Evolutionary conservation across 37 sponge, comb jelly and placozoan genomes (phyloP).

Genomic region (Haliclona indistincta): DNA sequence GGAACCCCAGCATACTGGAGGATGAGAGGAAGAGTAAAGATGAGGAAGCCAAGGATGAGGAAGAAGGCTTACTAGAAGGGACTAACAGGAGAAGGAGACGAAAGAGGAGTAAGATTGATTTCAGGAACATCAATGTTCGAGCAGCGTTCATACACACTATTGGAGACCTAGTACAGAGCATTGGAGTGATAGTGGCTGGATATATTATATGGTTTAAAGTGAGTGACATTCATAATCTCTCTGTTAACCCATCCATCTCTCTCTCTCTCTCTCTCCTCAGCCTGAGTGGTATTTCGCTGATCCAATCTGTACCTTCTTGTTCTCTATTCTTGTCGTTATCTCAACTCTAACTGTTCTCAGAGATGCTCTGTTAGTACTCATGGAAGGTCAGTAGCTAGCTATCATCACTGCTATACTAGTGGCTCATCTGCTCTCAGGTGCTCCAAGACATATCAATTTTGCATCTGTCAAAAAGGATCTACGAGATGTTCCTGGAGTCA

Average conservation of each 20-base stretch:
- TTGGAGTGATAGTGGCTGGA: slow-evolving; percentile 95
- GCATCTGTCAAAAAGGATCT: slow-evolving; percentile 29
- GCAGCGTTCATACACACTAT: slow-evolving; percentile 96
- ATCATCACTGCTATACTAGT: neutral
- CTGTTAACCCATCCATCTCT: neutral
- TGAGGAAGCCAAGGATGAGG: no score
- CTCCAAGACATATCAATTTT: slow-evolving; percentile 44
- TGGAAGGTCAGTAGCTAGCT: slow-evolving; percentile 89
- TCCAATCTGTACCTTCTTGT: slow-evolving; percentile 97
- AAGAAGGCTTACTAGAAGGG: no score
- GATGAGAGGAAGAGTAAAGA: neutral
- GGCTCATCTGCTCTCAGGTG: slow-evolving; percentile 28
- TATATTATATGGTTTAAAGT: slow-evolving; percentile 93
- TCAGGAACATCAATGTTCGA: slow-evolving; percentile 84
- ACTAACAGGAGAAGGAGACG: no score
- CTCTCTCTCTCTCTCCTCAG: slow-evolving; percentile 31
- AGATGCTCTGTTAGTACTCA: slow-evolving; percentile 92
- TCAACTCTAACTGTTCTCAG: slow-evolving; percentile 90
- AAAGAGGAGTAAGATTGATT: neutral
- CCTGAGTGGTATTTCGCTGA: slow-evolving; percentile 93
- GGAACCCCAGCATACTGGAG: neutral
- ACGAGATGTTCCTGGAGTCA: slow-evolving; percentile 6
- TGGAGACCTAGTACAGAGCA: slow-evolving; percentile 94
- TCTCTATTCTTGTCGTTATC: slow-evolving; percentile 82
- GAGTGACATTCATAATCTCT: no score